Evolutionary conservation across 1,140 invertebrate genomes (phyloP).

Genomic region (Pseudomyrmex pallidus): DNA sequence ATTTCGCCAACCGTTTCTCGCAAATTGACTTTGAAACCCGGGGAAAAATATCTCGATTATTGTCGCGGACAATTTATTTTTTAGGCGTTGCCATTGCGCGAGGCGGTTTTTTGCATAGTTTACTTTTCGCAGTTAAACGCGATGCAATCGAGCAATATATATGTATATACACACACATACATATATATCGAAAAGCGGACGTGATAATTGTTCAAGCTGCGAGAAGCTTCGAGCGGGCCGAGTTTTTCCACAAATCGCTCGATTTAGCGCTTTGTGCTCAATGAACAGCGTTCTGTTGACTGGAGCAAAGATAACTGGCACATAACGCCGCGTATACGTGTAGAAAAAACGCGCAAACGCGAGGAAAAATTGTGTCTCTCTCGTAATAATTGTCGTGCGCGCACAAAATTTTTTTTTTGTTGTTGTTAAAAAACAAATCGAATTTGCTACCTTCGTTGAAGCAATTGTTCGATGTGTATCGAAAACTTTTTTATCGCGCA

Average conservation of each 20-base stretch:
- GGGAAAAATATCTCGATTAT: too few relatives aligned
- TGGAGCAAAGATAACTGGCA: conserved; percentile 13
- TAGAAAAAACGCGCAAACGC: too few relatives aligned
- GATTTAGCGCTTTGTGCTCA: conserved; percentile 9
- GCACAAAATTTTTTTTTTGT: too few relatives aligned
- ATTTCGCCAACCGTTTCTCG: too few relatives aligned
- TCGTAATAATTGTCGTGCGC: too few relatives aligned
- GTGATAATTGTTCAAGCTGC: conserved; percentile 34
- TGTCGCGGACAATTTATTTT: too few relatives aligned
- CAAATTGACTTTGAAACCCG: too few relatives aligned
- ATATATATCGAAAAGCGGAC: conserved; percentile 12
- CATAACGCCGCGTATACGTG: neutral
- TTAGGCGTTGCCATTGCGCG: neutral
- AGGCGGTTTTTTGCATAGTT: neutral
- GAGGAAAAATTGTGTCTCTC: too few relatives aligned
- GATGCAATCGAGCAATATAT: too few relatives aligned
- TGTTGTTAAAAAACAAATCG: too few relatives aligned
- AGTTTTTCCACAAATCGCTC: conserved; percentile 15
- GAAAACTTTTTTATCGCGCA: conserved; percentile 4
- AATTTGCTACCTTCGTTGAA: too few relatives aligned
- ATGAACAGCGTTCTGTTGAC: neutral
- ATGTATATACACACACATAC: neutral
- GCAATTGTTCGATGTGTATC: neutral
- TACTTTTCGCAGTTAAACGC: too few relatives aligned
- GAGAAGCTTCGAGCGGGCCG: neutral